Evolutionary conservation across 2,797 vertebrate species (phyloP), one percentile per base, ranked within the genome.

Genomic region (Lemur catta): DNA sequence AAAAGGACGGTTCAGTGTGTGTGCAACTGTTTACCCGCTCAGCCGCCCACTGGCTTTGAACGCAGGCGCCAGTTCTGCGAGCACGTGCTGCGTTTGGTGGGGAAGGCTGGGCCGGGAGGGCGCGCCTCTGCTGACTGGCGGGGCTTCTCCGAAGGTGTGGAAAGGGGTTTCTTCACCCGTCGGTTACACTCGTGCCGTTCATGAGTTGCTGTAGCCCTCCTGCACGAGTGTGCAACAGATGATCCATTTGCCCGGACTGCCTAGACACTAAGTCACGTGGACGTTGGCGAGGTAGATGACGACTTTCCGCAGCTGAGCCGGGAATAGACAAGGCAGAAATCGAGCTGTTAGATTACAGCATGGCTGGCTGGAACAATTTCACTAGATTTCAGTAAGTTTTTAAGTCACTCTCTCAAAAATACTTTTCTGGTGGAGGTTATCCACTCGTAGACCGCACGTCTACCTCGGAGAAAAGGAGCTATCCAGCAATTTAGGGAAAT

Each of bases 51-150:
- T 4, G 10, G 59, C 50, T 57, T 28, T 18, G 59, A 33, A 18
- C 0, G 0, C 72, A 22, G 61, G 30, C 4, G 0, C 20, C 4
- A 71, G 18, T 11, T 20, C 14, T 10, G 22, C 28, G 1, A 81
- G 41, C 72, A 0, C 33, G 7, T 6, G 61, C 28, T 9, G 0
- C 33, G 1, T 59, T 59, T 41, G 48, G 33, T 48, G 22, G 43
- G 18, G 57, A 80, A 84, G 71, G 65, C 26, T 75, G 35, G 10
- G 3, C 33, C 17, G 20, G 10, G 52, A 2, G 12, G 0, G 22
- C 30, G 0, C 15, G 4, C 61, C 26, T 81, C 59, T 74, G n/a
- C 30, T 55, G 38, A 17, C 46, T 0, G 13, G 22, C 10, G 0
- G 30, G 50, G 30, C 26, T 69, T 50, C 79, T 57, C 28, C 80